phyloP scores from a whole-genome alignment of 2,113 vertebrate species.

The Dromas ardeola region DNA sequence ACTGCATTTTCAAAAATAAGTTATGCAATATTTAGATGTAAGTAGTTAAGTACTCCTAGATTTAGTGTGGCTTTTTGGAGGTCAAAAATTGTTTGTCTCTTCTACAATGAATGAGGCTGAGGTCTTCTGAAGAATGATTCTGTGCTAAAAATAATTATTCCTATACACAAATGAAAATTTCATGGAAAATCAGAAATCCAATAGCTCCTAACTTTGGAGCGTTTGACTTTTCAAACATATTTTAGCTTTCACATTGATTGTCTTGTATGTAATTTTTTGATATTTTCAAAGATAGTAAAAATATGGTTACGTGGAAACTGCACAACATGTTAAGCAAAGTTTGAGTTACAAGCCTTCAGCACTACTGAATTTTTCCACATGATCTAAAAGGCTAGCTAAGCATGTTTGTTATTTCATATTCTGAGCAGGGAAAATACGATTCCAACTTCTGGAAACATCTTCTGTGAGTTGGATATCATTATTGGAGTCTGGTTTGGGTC shows the following conservation, averaged over 20 bases:
- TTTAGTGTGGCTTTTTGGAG: not conserved
- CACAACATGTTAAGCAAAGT: not conserved
- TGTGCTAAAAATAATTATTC: not conserved
- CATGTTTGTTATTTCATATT: not conserved
- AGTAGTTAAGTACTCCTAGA: not conserved
- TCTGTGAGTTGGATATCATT: not conserved
- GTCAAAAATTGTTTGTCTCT: not conserved
- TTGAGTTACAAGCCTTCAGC: not conserved
- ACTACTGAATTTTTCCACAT: not conserved
- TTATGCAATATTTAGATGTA: not conserved
- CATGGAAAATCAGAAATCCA: not conserved
- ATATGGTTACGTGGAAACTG: not conserved
- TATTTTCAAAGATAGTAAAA: not conserved
- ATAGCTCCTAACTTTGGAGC: not conserved
- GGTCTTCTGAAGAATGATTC: not conserved
- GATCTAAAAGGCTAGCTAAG: not conserved
- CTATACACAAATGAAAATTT: not conserved
- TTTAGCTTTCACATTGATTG: not conserved
- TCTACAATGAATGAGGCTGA: not conserved
- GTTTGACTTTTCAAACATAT: not conserved
- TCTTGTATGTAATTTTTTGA: not conserved
- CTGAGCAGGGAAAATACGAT: not conserved
- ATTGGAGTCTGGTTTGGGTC: not conserved
- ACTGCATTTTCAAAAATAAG: not conserved
- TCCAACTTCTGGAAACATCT: not conserved